Base-by-base conservation (phyloP, 2,888 invertebrate species). In the Hydriomena furcata region DNA sequence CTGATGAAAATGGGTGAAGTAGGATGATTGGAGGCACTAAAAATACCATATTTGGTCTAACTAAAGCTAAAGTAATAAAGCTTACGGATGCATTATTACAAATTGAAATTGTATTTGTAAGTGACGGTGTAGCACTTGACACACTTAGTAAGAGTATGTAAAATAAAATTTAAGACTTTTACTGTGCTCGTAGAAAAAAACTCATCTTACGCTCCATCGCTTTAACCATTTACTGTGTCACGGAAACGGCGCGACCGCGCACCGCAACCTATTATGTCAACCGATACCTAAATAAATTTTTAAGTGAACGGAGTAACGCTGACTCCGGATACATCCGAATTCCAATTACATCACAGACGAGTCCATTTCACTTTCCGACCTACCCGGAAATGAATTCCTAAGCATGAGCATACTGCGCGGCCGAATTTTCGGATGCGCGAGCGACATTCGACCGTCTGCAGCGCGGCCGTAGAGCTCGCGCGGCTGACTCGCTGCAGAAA, bases 331-430 rank as follows among this genome's bases (percentile, higher is more conserved):
- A 90, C 79, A 90, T 90, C 89, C 87, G 84, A 88, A 90, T 89
- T 90, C 89, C 90, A 84, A 90, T 90, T 90, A 87, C 89, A 89
- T 90, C 88, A 90, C 82, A 84, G 90, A 89, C 86, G 84, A 86
- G 85, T 79, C 89, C 88, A 89, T 89, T 90, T 90, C 90, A 90
- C 90, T 90, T 90, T 90, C 83, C 88, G 90, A 87, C 84, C 84
- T 82, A 89, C 90, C 90, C 90, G 90, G 90, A 90, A 90, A 86
- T 89, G 85, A 90, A 90, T 90, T 89, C 90, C 88, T 88, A 84
- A 89, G 90, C 85, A 78, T 79, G 81, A 83, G 84, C 89, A 89
- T 89, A 90, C 85, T 67, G 87, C 81, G 78, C 89, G 79, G 76
- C 79, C 83, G 73, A 83, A 83, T 75, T 81, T 76, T 69, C 61